A percentile compares a stretch with the other conserved stretches of the same genome.
Evolutionary conservation across 2,797 vertebrate species (phyloP).

Genomic region (Acrocephalus scirpaceus): DNA sequence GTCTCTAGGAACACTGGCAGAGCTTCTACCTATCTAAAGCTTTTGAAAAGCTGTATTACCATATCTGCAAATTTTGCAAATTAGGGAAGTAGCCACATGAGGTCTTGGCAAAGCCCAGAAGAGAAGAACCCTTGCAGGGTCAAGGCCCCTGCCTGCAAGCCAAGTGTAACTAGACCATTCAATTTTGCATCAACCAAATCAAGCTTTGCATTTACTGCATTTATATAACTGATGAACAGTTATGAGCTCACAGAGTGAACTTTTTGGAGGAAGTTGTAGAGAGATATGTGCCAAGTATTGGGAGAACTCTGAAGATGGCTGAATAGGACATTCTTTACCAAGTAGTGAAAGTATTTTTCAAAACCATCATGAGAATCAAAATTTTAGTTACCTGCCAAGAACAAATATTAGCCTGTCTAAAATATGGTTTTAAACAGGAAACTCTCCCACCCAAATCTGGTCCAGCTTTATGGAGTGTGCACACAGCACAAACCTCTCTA

Average conservation of each 20-base stretch:
- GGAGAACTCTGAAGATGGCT: background rate
- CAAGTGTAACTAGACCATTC: background rate
- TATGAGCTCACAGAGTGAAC: background rate
- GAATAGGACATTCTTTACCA: background rate
- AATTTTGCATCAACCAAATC: background rate
- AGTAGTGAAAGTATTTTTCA: background rate
- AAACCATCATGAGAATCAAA: background rate
- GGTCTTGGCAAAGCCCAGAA: background rate
- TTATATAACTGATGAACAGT: background rate
- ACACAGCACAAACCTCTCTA: conserved; percentile 79
- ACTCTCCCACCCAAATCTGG: conserved; percentile 84
- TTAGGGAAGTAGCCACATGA: background rate
- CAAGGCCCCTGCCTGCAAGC: background rate
- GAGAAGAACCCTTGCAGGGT: background rate
- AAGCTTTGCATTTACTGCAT: background rate
- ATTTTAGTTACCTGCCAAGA: background rate
- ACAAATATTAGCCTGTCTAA: background rate
- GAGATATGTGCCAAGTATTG: background rate
- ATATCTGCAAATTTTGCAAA: background rate
- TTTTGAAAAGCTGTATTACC: background rate
- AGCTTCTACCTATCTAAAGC: background rate
- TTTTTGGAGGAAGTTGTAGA: background rate
- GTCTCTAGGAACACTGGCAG: background rate
- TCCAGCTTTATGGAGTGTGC: conserved; percentile 89
- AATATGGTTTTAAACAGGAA: conserved; percentile 71